phyloP scores from a whole-genome alignment of 2,888 invertebrate genomes.

The Tethea ocularis region DNA sequence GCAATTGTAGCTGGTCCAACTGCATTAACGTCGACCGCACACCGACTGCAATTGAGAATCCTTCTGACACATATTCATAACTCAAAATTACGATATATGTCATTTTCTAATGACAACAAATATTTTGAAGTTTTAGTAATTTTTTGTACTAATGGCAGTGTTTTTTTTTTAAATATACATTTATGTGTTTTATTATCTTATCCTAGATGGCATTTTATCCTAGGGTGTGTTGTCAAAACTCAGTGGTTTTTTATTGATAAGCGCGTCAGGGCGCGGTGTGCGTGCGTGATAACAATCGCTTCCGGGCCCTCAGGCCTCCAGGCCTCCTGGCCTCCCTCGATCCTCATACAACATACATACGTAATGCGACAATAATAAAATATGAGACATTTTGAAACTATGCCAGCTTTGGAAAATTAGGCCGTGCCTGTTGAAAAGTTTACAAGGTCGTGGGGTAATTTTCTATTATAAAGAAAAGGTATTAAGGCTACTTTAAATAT shows the following conservation, averaged over 20 bases:
- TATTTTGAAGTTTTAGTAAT: too few species aligned
- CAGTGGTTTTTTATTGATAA: slow-evolving; percentile 2
- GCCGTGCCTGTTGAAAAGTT: neutral
- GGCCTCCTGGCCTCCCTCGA: neutral
- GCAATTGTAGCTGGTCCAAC: too few species aligned
- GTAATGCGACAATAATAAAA: neutral
- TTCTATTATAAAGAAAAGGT: slow-evolving; percentile 18
- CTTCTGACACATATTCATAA: too few species aligned
- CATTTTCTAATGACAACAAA: too few species aligned
- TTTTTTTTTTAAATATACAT: too few species aligned
- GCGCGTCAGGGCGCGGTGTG: slow-evolving; percentile 8
- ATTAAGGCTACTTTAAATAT: slow-evolving; percentile 13
- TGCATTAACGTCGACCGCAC: too few species aligned
- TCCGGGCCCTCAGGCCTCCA: neutral
- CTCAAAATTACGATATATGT: too few species aligned
- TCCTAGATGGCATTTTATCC: neutral
- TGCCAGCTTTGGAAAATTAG: neutral
- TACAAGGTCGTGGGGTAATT: slow-evolving; percentile 25
- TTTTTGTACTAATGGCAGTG: too few species aligned
- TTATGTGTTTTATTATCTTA: neutral
- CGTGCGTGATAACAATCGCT: slow-evolving; percentile 13
- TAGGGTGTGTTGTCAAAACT: neutral
- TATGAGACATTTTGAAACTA: neutral
- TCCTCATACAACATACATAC: neutral
- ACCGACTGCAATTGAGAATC: too few species aligned